These are phyloP conservation scores for Drosophila macrothrix DNA, from an alignment of 2,888 invertebrate genomes.

Conservation along the genomic window DNA sequence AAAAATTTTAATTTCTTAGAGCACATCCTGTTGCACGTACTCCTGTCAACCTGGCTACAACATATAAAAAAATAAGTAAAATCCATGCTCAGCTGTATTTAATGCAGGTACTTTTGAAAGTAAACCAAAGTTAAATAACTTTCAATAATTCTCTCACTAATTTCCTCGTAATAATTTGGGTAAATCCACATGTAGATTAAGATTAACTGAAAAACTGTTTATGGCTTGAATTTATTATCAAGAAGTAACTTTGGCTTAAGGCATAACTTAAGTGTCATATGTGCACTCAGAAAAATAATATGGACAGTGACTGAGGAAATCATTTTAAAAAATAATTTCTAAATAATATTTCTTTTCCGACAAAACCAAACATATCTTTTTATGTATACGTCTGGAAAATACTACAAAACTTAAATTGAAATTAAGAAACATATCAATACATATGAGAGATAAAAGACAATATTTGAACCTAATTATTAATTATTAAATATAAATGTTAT, in stretches of 20 bases:
- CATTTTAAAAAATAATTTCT: not conserved
- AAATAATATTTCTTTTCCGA: not conserved
- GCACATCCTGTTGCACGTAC: slow-evolving; percentile 69
- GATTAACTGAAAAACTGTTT: slow-evolving; percentile 3
- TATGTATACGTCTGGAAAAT: not conserved
- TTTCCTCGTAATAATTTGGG: not conserved
- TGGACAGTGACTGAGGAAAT: not conserved
- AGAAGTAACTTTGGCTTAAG: not conserved
- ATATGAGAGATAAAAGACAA: too few relatives aligned
- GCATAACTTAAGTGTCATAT: not conserved
- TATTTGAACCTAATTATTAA: not conserved
- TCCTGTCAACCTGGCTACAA: slow-evolving; percentile 16
- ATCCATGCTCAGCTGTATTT: not conserved
- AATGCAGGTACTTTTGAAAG: not conserved
- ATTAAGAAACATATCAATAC: not conserved
- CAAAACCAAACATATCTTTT: not conserved
- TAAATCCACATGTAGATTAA: not conserved
- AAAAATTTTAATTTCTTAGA: slow-evolving; percentile 55
- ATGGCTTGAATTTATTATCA: not conserved
- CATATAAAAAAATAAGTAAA: not conserved
- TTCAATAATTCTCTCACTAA: not conserved
- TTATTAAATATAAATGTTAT: not conserved
- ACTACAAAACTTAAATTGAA: not conserved
- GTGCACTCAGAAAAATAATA: not conserved
- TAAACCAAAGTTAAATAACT: not conserved